A percentile compares a stretch with the other conserved stretches of the same genome.
These are phyloP conservation scores for Disparrhopalites patrizii DNA, from an alignment of 2,888 invertebrate genomes.

Conservation along the genomic window DNA sequence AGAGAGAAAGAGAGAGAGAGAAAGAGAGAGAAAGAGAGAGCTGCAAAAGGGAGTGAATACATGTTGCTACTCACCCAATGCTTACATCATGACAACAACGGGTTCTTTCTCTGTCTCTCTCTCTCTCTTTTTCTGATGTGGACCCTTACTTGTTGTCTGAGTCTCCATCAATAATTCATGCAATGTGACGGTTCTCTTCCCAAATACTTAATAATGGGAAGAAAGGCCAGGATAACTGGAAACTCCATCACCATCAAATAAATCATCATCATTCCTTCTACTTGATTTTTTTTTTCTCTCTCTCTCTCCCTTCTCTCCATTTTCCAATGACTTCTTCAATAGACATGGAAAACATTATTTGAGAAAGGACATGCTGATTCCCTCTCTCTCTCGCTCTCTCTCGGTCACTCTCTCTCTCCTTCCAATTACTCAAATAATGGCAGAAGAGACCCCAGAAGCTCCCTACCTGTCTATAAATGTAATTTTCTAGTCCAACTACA, in stretches of 20 bases:
- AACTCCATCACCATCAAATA: conserved; percentile 20
- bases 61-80: not conserved
- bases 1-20: not conserved
- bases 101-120: conserved; percentile 1
- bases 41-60: not conserved
- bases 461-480: too few species aligned
- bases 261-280: conserved; percentile 14
- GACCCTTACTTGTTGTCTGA: conserved; percentile 10
- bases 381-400: not conserved
- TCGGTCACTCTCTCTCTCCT: not conserved
- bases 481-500: too few species aligned
- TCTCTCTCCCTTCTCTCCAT: not conserved
- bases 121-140: not conserved
- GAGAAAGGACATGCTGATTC: not conserved
- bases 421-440: not conserved
- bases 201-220: not conserved
- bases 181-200: conserved; percentile 18
- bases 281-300: not conserved
- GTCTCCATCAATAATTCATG: conserved; percentile 34
- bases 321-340: not conserved
- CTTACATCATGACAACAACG: conserved; percentile 6
- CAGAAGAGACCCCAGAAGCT: too few species aligned
- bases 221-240: not conserved
- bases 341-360: too few species aligned
- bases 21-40: not conserved